phyloP scores from a whole-genome alignment of 2,888 invertebrate genomes.

The Selenia dentaria region DNA sequence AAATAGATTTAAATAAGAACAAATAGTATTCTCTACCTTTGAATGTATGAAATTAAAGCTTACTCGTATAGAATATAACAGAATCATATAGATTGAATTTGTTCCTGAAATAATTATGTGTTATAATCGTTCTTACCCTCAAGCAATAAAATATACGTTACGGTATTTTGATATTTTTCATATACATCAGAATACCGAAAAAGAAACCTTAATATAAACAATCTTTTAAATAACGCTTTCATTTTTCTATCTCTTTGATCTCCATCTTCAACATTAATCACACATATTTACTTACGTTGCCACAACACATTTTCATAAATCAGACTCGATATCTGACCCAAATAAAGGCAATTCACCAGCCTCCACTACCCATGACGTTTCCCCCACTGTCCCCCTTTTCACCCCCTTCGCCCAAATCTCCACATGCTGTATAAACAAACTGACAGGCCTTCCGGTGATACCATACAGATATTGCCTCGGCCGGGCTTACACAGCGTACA shows the following conservation, averaged over 20 bases:
- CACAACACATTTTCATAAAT: slow-evolving; percentile 24
- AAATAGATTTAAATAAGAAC: no score
- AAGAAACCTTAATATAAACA: no score
- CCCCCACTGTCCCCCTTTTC: slow-evolving; percentile 21
- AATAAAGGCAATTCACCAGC: slow-evolving; percentile 32
- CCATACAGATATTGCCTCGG: slow-evolving; percentile 61
- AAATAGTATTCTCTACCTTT: no score
- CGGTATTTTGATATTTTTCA: no score
- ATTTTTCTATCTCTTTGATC: slow-evolving; percentile 9
- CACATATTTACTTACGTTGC: slow-evolving; percentile 10
- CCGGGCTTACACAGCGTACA: slow-evolving; percentile 35
- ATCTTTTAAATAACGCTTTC: slow-evolving; percentile 5
- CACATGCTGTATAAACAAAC: slow-evolving; percentile 58
- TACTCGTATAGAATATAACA: no score
- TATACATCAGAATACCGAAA: no score
- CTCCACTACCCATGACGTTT: slow-evolving; percentile 19
- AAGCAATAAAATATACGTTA: no score
- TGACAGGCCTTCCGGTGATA: slow-evolving; percentile 50
- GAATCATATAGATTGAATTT: no score
- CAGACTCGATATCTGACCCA: slow-evolving; percentile 29
- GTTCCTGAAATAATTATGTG: no score
- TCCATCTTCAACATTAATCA: slow-evolving; percentile 17
- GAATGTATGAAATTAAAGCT: no score
- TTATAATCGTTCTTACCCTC: no score
- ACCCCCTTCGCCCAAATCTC: slow-evolving; percentile 44